These are phyloP conservation scores for Selenia dentaria DNA, from an alignment of 2,888 invertebrate genomes.

Conservation along the genomic window DNA sequence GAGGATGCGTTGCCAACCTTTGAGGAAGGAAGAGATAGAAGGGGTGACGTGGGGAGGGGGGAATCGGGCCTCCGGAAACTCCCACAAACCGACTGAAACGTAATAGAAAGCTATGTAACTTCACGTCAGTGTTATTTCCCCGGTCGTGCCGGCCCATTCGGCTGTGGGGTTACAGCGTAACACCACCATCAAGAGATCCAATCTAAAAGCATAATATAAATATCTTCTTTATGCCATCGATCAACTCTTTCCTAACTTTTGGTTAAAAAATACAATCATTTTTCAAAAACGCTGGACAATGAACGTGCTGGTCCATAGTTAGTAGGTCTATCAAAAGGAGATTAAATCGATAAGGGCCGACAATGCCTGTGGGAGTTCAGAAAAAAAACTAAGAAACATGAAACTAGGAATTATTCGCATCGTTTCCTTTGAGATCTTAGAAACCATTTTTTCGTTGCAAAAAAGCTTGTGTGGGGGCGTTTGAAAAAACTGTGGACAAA, in stretches of 20 bases:
- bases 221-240: conserved; percentile 48
- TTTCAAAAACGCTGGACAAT: conserved; percentile 72
- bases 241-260: conserved; percentile 65
- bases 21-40: too few species aligned
- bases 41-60: too few species aligned
- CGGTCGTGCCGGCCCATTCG: too few species aligned
- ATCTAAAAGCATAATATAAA: not conserved
- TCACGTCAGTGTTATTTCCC: too few species aligned
- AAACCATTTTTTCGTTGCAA: conserved; percentile 79
- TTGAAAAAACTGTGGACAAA: conserved; percentile 76
- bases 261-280: conserved; percentile 44
- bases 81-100: too few species aligned
- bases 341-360: conserved; percentile 77
- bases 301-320: conserved; percentile 61
- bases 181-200: too few species aligned
- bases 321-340: conserved; percentile 81
- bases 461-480: conserved; percentile 77
- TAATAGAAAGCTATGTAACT: too few species aligned
- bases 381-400: conserved; percentile 78
- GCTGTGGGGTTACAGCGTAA: too few species aligned
- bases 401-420: conserved; percentile 84
- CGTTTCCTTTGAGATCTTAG: conserved; percentile 79
- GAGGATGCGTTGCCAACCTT: too few species aligned
- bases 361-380: conserved; percentile 75
- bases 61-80: too few species aligned